A percentile compares a stretch with the other conserved stretches of the same genome.
Conservation (phyloP, 2,113 vertebrate genomes). For the Coturnix japonica region DNA sequence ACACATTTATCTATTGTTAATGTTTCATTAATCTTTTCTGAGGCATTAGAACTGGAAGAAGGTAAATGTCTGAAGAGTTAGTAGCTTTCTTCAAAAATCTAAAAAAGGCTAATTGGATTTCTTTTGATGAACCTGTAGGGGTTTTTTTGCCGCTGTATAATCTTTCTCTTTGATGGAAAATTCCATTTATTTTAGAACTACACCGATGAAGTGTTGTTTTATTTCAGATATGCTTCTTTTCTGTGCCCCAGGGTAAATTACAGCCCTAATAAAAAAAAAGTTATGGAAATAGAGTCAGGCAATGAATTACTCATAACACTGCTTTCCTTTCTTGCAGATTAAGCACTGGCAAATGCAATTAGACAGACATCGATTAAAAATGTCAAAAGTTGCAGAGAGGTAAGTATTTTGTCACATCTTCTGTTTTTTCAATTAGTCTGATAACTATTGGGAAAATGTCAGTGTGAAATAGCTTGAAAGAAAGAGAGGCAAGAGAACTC, state of each 20-base stretch:
- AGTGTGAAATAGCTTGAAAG: neutral
- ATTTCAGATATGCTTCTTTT: conserved; percentile 12
- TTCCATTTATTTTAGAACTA: conserved; percentile 30
- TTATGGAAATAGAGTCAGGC: neutral
- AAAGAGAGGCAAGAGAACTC: neutral
- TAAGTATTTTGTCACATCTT: conserved; percentile 72
- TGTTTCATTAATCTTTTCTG: neutral
- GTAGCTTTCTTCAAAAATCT: neutral
- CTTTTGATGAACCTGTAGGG: neutral
- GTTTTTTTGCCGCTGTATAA: neutral
- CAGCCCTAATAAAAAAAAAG: conserved; percentile 28
- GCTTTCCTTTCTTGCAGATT: conserved; percentile 86
- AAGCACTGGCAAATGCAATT: conserved; percentile 98
- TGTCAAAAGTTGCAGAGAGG: conserved; percentile 99
- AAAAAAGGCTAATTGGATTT: neutral
- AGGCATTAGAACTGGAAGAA: neutral
- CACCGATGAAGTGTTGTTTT: neutral
- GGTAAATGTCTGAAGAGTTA: neutral
- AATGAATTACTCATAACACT: conserved; percentile 13
- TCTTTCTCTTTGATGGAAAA: neutral
- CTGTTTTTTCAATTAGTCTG: neutral
- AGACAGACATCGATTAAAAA: conserved; percentile 98
- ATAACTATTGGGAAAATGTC: neutral
- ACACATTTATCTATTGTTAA: neutral
- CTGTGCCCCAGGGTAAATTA: conserved; percentile 17